These are phyloP conservation scores for Micoletzkya japonica DNA, from an alignment of 2,888 invertebrate species.

Conservation along the genomic window DNA sequence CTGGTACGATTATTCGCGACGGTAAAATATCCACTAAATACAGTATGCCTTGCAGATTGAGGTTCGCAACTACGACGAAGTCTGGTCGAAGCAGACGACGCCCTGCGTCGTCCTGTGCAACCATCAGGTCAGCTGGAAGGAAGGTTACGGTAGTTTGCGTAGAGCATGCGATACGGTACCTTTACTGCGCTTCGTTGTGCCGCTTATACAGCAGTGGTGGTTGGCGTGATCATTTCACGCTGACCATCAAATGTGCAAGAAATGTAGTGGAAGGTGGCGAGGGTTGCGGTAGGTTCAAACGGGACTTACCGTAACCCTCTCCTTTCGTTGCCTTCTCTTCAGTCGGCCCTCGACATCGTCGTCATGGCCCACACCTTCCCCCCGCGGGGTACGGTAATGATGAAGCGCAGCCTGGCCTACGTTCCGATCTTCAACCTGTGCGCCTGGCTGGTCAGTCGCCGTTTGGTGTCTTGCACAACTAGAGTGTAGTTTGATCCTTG, in stretches of 20 bases:
- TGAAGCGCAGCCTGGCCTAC: conserved; percentile 47
- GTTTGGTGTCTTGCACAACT: too few species aligned
- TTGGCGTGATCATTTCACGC: too few species aligned
- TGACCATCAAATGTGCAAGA: too few species aligned
- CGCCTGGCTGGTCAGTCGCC: conserved; percentile 42
- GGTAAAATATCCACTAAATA: background rate
- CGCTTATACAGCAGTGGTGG: too few species aligned
- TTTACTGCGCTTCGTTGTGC: too few species aligned
- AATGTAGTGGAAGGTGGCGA: too few species aligned
- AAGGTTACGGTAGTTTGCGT: background rate
- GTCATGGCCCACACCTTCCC: conserved; percentile 48
- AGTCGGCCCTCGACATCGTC: conserved; percentile 53
- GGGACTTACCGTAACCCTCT: background rate
- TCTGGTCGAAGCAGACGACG: conserved; percentile 3
- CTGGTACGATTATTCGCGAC: too few species aligned
- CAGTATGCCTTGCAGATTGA: conserved; percentile 1
- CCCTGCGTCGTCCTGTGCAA: conserved; percentile 46
- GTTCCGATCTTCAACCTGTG: conserved; percentile 50
- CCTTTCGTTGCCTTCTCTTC: conserved; percentile 32
- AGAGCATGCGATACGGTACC: too few species aligned
- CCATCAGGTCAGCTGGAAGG: conserved; percentile 53
- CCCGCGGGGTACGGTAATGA: conserved; percentile 46
- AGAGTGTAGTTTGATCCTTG: too few species aligned
- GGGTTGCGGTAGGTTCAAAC: too few species aligned
- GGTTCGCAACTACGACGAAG: conserved; percentile 1